A percentile compares a stretch with the other conserved stretches of the same genome.
Evolutionary conservation across 2,888 invertebrate genomes (phyloP).

Genomic region (Petrolisthes manimaculis): DNA sequence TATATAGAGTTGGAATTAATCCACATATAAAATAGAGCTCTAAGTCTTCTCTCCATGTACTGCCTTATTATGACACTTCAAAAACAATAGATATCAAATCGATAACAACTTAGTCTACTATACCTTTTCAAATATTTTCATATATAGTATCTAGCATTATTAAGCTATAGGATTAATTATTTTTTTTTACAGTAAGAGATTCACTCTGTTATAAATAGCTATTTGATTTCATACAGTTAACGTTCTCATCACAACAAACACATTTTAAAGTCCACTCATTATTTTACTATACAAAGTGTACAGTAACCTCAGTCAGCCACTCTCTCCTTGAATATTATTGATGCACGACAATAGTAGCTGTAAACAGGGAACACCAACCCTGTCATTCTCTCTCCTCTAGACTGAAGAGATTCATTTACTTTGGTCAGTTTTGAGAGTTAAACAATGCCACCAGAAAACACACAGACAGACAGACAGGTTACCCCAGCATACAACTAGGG

Average conservation of each 20-base stretch:
- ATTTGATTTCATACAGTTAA: conserved; percentile 14
- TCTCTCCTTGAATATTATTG: too few relatives aligned
- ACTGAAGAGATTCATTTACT: too few relatives aligned
- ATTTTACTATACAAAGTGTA: too few relatives aligned
- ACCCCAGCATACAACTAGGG: too few relatives aligned
- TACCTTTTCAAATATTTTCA: conserved; percentile 12
- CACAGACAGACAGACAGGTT: too few relatives aligned
- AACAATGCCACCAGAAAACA: too few relatives aligned
- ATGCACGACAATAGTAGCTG: too few relatives aligned
- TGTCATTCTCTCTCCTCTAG: too few relatives aligned
- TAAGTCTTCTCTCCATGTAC: conserved; percentile 31
- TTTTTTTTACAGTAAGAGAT: not conserved
- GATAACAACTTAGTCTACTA: conserved; percentile 33
- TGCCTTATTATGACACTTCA: conserved; percentile 28
- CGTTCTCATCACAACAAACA: conserved; percentile 8
- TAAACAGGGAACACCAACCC: too few relatives aligned
- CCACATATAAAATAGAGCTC: conserved; percentile 41
- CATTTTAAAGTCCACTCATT: not conserved
- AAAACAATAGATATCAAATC: conserved; percentile 36
- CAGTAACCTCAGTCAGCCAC: too few relatives aligned
- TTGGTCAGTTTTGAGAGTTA: too few relatives aligned
- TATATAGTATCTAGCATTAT: not conserved
- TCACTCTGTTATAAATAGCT: conserved; percentile 7
- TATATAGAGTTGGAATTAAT: conserved; percentile 19
- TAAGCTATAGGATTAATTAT: conserved; percentile 3